phyloP scores from a whole-genome alignment of 2,113 vertebrate species.

The Onychostoma macrolepis region DNA sequence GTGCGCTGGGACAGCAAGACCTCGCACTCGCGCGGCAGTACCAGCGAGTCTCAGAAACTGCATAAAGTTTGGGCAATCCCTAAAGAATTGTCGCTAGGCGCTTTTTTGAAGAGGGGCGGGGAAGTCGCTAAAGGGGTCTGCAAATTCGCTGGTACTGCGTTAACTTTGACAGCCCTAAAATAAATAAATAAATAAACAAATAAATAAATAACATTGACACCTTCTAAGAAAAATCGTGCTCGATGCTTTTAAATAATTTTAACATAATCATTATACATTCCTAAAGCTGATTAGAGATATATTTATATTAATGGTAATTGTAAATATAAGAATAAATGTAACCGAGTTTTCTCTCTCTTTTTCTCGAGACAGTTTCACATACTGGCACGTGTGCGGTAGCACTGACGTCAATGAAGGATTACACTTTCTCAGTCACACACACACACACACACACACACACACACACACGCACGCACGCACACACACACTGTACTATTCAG shows the following conservation, averaged over 20 bases:
- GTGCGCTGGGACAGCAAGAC: no score
- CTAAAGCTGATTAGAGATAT: neutral
- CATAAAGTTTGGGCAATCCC: no score
- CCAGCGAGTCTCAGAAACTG: no score
- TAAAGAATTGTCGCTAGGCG: no score
- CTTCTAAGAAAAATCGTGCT: neutral
- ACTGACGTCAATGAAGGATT: conserved; percentile 69
- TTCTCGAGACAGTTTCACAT: conserved; percentile 5
- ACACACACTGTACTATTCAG: neutral
- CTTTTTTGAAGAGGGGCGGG: no score
- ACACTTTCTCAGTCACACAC: conserved; percentile 20
- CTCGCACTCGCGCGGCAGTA: no score
- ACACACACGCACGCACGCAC: neutral
- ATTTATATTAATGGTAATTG: neutral
- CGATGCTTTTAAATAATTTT: neutral
- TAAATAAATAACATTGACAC: neutral
- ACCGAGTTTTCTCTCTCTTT: neutral
- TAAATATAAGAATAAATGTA: neutral
- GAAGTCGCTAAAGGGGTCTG: no score
- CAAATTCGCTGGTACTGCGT: no score
- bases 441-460: neutral
- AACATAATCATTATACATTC: neutral
- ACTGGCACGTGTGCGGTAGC: conserved; percentile 20
- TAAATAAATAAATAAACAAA: no score
- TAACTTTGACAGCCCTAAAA: no score